These are phyloP conservation scores for Bubo bubo DNA, from an alignment of 2,113 vertebrate species.

Conservation along the genomic window DNA sequence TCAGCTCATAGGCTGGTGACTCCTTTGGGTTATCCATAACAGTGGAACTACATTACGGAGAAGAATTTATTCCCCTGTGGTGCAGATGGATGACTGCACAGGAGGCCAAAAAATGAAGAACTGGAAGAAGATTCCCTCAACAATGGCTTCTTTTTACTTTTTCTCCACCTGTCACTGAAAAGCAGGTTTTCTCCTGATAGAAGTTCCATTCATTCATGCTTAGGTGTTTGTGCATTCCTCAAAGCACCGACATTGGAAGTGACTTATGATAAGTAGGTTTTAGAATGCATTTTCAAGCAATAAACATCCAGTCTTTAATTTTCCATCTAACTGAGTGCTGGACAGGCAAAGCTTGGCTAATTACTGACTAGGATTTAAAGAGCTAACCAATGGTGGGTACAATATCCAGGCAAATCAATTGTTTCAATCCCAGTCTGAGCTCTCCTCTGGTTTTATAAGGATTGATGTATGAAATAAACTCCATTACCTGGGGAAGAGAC, in stretches of 20 bases:
- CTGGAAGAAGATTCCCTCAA: neutral
- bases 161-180: neutral
- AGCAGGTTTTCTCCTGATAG: neutral
- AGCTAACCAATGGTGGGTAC: neutral
- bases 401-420: neutral
- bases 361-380: neutral
- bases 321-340: neutral
- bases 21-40: neutral
- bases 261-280: neutral
- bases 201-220: neutral
- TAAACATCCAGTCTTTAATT: neutral
- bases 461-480: conserved; percentile 5
- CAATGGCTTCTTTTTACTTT: neutral
- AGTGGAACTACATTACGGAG: neutral
- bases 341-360: neutral
- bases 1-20: neutral
- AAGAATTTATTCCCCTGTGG: neutral
- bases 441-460: neutral
- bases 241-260: neutral
- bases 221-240: neutral
- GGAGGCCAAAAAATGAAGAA: neutral
- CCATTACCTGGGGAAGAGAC: conserved; percentile 25
- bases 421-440: neutral
- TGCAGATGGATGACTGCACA: neutral
- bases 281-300: neutral